Conservation (phyloP, 2,888 invertebrate genomes). For the Drosophila anomalata region DNA sequence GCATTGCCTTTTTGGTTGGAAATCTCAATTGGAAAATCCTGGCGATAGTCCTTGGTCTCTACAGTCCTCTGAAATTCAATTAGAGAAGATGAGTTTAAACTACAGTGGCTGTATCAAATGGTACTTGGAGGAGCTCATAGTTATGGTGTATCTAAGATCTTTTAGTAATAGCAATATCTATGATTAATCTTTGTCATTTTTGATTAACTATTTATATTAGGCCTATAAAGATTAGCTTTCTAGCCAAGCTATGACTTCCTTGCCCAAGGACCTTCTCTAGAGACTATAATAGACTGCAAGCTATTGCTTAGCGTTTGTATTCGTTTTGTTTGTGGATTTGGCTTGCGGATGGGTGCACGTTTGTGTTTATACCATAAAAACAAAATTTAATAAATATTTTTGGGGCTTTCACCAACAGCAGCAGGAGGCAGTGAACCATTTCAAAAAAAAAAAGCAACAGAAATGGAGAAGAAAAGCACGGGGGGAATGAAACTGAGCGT, state of each 20-base stretch:
- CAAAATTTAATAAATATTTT: slow-evolving; percentile 71
- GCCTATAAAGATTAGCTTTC: neutral
- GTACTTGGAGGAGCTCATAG: neutral
- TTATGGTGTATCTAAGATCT: neutral
- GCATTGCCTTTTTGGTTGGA: slow-evolving; percentile 14
- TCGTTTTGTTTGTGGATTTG: slow-evolving; percentile 18
- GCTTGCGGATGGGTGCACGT: slow-evolving; percentile 31
- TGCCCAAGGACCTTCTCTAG: neutral
- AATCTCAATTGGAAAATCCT: slow-evolving; percentile 24
- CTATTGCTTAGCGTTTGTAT: slow-evolving; percentile 56
- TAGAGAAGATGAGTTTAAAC: neutral
- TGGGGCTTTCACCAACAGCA: slow-evolving; percentile 40
- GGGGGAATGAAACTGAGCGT: slow-evolving; percentile 34
- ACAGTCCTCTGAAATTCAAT: neutral
- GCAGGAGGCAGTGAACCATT: slow-evolving; percentile 38
- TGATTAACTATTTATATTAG: neutral
- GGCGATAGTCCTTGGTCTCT: neutral
- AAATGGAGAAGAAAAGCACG: slow-evolving; percentile 15
- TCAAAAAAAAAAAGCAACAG: slow-evolving; percentile 21
- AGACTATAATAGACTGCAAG: slow-evolving; percentile 45
- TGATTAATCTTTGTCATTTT: neutral
- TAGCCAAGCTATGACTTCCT: neutral
- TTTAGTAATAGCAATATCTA: no score
- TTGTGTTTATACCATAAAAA: slow-evolving; percentile 58
- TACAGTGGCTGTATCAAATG: neutral